Conservation (phyloP, 2,888 invertebrate genomes). For the Pinctada fucata region DNA sequence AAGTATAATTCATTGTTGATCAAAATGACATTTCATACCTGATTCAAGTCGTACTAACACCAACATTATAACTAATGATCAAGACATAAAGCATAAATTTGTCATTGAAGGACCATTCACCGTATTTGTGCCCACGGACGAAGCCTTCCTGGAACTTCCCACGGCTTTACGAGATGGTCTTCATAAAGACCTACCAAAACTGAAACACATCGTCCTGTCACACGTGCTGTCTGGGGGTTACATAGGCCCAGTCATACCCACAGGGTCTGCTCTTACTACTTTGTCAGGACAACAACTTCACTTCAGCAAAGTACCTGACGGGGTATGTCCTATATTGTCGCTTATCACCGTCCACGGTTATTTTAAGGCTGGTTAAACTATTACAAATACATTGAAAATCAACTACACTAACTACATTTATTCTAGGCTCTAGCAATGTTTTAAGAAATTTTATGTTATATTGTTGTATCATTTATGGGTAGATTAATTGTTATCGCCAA, state of each 20-base stretch:
- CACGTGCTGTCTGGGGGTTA: slow-evolving; percentile 1
- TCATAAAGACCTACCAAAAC: not conserved
- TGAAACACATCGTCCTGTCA: not conserved
- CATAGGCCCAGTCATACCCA: not conserved
- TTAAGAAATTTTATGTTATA: too few relatives aligned
- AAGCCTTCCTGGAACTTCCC: slow-evolving; percentile 49
- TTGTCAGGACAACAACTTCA: not conserved
- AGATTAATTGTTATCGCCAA: too few relatives aligned
- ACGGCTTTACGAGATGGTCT: not conserved
- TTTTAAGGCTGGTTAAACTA: too few relatives aligned
- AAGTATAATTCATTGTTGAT: too few relatives aligned
- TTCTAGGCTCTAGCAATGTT: too few relatives aligned
- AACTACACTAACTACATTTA: too few relatives aligned
- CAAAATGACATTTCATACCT: too few relatives aligned
- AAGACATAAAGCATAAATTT: too few relatives aligned
- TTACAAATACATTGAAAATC: too few relatives aligned
- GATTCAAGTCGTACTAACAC: too few relatives aligned
- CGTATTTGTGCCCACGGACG: slow-evolving; percentile 54
- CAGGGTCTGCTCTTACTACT: not conserved
- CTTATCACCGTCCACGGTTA: not conserved
- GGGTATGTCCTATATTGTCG: not conserved
- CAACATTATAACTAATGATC: too few relatives aligned
- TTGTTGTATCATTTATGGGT: too few relatives aligned
- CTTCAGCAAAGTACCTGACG: slow-evolving; percentile 8
- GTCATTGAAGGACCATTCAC: slow-evolving; percentile 56